Base-by-base conservation (phyloP, 2,113 vertebrate genomes). In the Hypanus sabinus region DNA sequence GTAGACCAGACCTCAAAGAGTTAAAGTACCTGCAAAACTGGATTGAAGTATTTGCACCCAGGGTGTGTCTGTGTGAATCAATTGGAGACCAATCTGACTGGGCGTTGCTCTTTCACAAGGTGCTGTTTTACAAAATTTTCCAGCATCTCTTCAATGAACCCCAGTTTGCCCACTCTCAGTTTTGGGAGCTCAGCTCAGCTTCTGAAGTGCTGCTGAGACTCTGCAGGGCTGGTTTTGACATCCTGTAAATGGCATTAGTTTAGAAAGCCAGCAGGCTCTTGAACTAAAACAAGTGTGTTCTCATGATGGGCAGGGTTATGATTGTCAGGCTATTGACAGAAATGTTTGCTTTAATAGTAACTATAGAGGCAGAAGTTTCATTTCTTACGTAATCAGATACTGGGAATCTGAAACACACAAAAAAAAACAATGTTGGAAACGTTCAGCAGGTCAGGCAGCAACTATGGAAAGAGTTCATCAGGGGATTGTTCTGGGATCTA, bases 11-110 rank as follows among this genome's bases (percentile, higher is more conserved):
- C 60, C 85, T 20, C 85, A 9, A 87, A 62, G 60, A 65, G 85
- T 90, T 90, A 68, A 90, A 65, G 85, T 62, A 90, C 85, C 85
- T 68, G 85, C 85, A 65, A n/a, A 90, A 90, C 85, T 90, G 60
- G 60, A 33, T 90, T 33, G 60, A 90, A 90, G n/a, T 90, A 90
- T 90, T 90, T 90, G 60, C 33, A 16, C 60, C 85, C 85, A 90
- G 60, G 85, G 85, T 90, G 85, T 90, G 60, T 90, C 60, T 90
- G 60, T n/a, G n/a, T 65, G 60, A 88, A 88, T 65, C 57, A 88
- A 7, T 88, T 62, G 4, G 83, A 90, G 85, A 20, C 60, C 85
- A 90, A 90, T 65, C 57, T 90, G 85, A 30, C 62, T 90, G 85
- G 60, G 85, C 30, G 85, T 90, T 68, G 85, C 85, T 90, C n/a